These are phyloP conservation scores for Acipenser oxyrinchus DNA, from an alignment of 2,797 vertebrate genomes.

Conservation along the genomic window DNA sequence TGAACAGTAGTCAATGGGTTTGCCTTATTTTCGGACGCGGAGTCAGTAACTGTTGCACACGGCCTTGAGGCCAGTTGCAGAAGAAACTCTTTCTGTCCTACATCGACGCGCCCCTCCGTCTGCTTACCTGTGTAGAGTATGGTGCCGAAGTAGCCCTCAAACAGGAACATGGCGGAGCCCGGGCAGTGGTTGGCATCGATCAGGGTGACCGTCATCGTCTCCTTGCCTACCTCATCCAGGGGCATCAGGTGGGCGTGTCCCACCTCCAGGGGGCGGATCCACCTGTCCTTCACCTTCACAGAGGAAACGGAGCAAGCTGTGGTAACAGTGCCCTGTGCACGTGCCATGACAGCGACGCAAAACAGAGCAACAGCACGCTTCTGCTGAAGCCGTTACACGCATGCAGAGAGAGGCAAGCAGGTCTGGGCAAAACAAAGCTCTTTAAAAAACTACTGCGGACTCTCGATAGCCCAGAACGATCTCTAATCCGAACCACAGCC, in stretches of 20 bases:
- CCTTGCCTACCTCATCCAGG: constrained; percentile 71
- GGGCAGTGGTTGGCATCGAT: constrained; percentile 95
- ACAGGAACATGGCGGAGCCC: constrained; percentile 94
- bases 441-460: too few relatives aligned
- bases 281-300: constrained; percentile 67
- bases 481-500: too few relatives aligned
- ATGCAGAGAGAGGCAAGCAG: too few relatives aligned
- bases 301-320: not conserved
- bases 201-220: constrained; percentile 78
- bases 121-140: constrained; percentile 86
- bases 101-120: too few relatives aligned
- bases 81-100: too few relatives aligned
- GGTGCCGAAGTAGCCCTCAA: constrained; percentile 89
- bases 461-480: too few relatives aligned
- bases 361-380: not conserved
- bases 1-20: too few relatives aligned
- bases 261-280: constrained; percentile 81
- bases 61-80: too few relatives aligned
- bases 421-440: too few relatives aligned
- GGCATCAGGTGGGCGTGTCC: constrained; percentile 67
- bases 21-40: too few relatives aligned
- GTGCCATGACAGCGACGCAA: not conserved
- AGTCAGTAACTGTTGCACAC: too few relatives aligned
- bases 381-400: too few relatives aligned
- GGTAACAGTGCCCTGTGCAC: not conserved